phyloP scores from a whole-genome alignment of 2,113 vertebrate species.

The Polyodon spathula region DNA sequence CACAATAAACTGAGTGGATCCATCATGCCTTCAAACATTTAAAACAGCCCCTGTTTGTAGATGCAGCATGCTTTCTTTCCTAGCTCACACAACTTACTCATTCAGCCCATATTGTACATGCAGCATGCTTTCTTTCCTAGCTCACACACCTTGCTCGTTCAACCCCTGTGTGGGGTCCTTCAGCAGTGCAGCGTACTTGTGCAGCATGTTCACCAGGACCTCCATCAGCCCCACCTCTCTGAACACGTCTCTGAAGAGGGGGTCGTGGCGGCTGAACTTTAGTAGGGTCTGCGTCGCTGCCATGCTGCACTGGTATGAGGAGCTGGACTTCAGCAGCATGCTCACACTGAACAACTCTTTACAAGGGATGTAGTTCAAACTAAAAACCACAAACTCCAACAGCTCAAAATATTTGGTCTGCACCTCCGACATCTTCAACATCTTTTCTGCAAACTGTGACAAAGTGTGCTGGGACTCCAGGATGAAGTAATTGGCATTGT shows the following conservation, averaged over 20 bases:
- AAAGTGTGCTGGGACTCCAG: constrained; percentile 90
- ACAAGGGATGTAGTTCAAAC: constrained; percentile 94
- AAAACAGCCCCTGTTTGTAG: no score
- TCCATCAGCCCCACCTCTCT: constrained; percentile 93
- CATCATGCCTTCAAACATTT: no score
- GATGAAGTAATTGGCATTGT: constrained; percentile 95
- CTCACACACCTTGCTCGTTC: constrained; percentile 82
- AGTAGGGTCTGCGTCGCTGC: constrained; percentile 77
- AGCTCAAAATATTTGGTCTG: constrained; percentile 95
- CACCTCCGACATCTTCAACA: constrained; percentile 78
- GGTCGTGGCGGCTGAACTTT: constrained; percentile 83
- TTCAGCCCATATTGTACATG: no score
- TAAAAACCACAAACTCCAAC: constrained; percentile 91
- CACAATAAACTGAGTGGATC: not conserved
- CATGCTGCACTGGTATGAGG: constrained; percentile 84
- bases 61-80: no score
- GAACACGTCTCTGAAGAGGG: constrained; percentile 92
- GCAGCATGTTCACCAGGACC: constrained; percentile 92
- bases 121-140: no score
- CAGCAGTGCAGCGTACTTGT: constrained; percentile 94
- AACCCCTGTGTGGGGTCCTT: constrained; percentile 80
- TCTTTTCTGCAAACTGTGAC: constrained; percentile 89
- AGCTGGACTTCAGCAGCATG: constrained; percentile 87
- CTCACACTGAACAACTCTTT: constrained; percentile 97
- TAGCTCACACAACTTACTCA: no score